Evolutionary conservation across 35 echinoderm and acorn worm genomes (phyloP), one percentile per base, ranked within the genome.

Genomic region (Strongylocentrotus purpuratus): DNA sequence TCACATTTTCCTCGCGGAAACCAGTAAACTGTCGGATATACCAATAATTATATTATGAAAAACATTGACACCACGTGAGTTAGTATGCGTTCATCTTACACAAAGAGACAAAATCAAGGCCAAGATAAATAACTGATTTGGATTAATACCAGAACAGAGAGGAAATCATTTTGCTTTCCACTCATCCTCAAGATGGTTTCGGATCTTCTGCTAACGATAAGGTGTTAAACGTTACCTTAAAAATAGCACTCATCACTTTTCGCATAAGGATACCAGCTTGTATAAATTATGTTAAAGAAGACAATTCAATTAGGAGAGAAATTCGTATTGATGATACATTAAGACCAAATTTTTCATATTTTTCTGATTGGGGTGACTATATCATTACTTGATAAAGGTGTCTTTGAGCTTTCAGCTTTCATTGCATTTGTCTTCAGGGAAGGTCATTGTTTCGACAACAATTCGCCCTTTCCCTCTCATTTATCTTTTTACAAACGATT

Each of bases 61-160:
- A 89, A 89, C 87, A 89, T 33, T 89, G 45, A 15, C 5, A 89
- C 33, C 87, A 89, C 87, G 33, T 89, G 87, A 45, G 87, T 89
- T 22, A 20, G 45, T 89, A 46, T 89, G 32, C 33, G 7, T 31
- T 89, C 85, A 89, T 89, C 11, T 89, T 33, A 31, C 33, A 45
- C 17, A 15, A 89, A 33, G 33, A n/a, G 87, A 31, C 17, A 89
- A 89, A 89, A 35, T 87, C 33, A 31, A 45, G 87, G 87, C 33
- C 2, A 46, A 89, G 87, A 41, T 31, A 86, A 33, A 46, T 33
- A 45, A 89, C 32, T 89, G 87, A 33, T 46, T 89, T 89, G 87
- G 87, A 89, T 45, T 89, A 45, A 46, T 6, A 33, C 87, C 33
- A 89, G 87, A 15, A 45, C 32, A 0, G 45, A 41, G 45, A 88